Conservation (phyloP, 2,797 vertebrate species). For the Enteromius unitaeniatus region DNA sequence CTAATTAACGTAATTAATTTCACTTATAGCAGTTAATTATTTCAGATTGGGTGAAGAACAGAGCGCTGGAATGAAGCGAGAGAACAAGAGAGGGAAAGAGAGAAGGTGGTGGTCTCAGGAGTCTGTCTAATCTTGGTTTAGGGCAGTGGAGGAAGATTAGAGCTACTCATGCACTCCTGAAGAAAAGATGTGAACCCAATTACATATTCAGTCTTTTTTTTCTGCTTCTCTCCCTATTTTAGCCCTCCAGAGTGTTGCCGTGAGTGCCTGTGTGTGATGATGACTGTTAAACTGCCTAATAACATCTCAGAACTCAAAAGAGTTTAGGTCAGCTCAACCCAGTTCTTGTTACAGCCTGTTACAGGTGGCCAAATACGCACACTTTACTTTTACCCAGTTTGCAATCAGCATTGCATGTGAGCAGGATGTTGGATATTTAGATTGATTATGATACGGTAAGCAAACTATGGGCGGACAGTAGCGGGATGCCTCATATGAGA, state of each 20-base stretch:
- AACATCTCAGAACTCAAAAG: constrained; percentile 34
- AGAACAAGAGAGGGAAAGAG: constrained; percentile 49
- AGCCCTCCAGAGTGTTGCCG: constrained; percentile 42
- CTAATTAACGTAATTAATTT: constrained; percentile 88
- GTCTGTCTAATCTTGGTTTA: constrained; percentile 63
- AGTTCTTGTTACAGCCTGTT: constrained; percentile 28
- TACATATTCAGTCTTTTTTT: constrained; percentile 46
- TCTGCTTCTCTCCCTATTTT: constrained; percentile 37
- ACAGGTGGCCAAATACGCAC: background rate
- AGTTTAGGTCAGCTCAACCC: constrained; percentile 31
- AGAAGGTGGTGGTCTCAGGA: constrained; percentile 58
- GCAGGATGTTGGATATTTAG: background rate
- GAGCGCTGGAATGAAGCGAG: constrained; percentile 68
- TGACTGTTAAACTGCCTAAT: constrained; percentile 45
- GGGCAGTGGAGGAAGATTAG: constrained; percentile 56
- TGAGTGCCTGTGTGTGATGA: constrained; percentile 35
- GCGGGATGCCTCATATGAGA: background rate
- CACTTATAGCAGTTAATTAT: constrained; percentile 88
- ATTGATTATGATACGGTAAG: background rate
- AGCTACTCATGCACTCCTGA: constrained; percentile 51
- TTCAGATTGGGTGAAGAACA: constrained; percentile 79
- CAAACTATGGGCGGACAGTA: background rate
- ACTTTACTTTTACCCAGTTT: background rate
- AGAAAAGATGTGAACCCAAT: constrained; percentile 59
- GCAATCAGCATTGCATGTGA: background rate